Evolutionary conservation across 1,140 invertebrate species (phyloP).

Genomic region (Nixonia krombeini): DNA sequence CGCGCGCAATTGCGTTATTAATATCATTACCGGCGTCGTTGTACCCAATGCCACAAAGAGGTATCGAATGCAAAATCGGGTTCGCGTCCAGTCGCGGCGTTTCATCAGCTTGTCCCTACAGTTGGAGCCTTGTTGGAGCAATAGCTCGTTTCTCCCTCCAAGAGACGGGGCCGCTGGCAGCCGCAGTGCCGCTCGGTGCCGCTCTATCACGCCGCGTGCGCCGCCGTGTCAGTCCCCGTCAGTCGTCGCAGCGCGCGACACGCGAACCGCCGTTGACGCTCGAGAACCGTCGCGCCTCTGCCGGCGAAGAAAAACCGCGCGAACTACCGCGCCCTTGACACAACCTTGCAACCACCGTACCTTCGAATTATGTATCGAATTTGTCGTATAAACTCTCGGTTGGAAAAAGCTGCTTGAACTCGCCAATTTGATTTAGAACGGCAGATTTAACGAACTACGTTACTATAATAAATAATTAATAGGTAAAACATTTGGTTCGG

Average conservation of each 20-base stretch:
- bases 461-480: too few species aligned
- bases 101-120: conserved; percentile 2
- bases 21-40: too few species aligned
- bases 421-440: background rate
- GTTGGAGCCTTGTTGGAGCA: conserved; percentile 21
- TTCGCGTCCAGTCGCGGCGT: too few species aligned
- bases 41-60: too few species aligned
- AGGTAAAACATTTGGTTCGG: background rate
- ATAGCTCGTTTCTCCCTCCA: conserved; percentile 32
- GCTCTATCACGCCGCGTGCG: conserved; percentile 29
- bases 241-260: conserved; percentile 15
- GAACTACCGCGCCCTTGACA: background rate
- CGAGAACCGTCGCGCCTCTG: background rate
- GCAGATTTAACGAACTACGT: too few species aligned
- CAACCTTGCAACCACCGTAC: conserved; percentile 2
- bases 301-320: too few species aligned
- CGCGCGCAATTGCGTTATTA: too few species aligned
- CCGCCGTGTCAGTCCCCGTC: conserved; percentile 24
- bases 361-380: background rate
- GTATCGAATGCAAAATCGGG: too few species aligned
- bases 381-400: background rate
- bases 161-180: conserved; percentile 20
- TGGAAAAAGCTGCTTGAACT: background rate
- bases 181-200: too few species aligned
- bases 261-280: too few species aligned